These are phyloP conservation scores for Acrocephalus arundinaceus DNA, from an alignment of 2,113 vertebrate genomes.

Conservation along the genomic window DNA sequence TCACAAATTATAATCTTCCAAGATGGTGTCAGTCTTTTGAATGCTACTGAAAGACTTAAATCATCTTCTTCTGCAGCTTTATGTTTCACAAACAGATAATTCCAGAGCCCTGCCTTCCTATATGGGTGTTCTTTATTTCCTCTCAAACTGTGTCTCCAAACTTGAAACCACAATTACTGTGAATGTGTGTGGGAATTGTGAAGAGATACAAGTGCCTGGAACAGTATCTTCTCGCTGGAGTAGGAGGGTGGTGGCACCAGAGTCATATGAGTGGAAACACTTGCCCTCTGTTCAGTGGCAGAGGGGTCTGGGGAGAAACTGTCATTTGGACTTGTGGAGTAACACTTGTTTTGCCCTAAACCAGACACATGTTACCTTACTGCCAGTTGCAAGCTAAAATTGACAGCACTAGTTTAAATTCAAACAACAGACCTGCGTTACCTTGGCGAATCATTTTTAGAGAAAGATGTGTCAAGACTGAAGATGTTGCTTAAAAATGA, in stretches of 20 bases:
- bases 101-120: neutral
- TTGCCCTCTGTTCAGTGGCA: fast-evolving
- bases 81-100: neutral
- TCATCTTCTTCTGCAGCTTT: neutral
- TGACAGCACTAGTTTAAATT: neutral
- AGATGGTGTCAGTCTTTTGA: neutral
- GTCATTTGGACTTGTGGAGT: neutral
- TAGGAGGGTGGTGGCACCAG: neutral
- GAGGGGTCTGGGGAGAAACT: neutral
- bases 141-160: neutral
- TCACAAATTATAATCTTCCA: neutral
- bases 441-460: neutral
- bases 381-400: neutral
- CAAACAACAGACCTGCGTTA: neutral
- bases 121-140: neutral
- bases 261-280: fast-evolving
- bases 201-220: neutral
- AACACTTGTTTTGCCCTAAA: neutral
- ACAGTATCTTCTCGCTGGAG: neutral
- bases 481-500: neutral
- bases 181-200: fast-evolving
- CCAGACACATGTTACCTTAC: neutral
- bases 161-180: neutral
- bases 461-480: neutral
- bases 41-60: neutral